Base-by-base conservation (phyloP, 2,113 vertebrate species). In the Nipponia nippon region DNA sequence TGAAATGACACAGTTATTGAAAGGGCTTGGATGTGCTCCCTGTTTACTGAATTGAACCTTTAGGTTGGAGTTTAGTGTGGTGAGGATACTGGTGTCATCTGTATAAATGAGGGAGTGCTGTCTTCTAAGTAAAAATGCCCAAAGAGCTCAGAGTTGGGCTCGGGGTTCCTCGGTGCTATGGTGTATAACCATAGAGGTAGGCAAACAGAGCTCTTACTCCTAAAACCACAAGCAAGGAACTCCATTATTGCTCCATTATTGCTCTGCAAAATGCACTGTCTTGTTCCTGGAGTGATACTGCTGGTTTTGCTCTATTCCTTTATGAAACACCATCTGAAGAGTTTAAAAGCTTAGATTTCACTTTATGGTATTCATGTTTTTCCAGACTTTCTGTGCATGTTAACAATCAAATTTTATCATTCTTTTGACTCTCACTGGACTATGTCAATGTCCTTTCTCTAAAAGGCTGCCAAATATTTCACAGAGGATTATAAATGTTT, bases 331-430 rank as follows among this genome's bases (percentile, higher is more conserved):
- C 58, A 82, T 77, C 12, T 77, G 40, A 95, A 92, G 67, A 72
- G n/a, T 62, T 96, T 89, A 83, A 91, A 92, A 93, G 59, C 47
- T 93, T 90, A 62, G 17, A 67, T 65, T 92, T 96, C 50, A 59
- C 9, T 84, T 84, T 34, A 59, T 25, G 42, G 40, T 69, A 92
- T 95, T 90, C 46, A 50, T 56, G 25, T 69, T 87, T 95, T 90
- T 65, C 80, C 78, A 90, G 93, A 83, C 38, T 69, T 77, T 81
- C 88, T 89, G 77, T 87, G 76, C 52, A 72, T 91, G 77, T 63
- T 94, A 93, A 29, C 80, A 47, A 92, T 94, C 71, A 86, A 89
- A 88, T 83, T 75, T 79, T 96, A 91, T 93, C 89, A 67, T 69
- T 85, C 27, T 86, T 50, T 90, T 94, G 91, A 69, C 61, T 90